Conservation (phyloP, 2,113 vertebrate species). For the Isichthys henryi region DNA sequence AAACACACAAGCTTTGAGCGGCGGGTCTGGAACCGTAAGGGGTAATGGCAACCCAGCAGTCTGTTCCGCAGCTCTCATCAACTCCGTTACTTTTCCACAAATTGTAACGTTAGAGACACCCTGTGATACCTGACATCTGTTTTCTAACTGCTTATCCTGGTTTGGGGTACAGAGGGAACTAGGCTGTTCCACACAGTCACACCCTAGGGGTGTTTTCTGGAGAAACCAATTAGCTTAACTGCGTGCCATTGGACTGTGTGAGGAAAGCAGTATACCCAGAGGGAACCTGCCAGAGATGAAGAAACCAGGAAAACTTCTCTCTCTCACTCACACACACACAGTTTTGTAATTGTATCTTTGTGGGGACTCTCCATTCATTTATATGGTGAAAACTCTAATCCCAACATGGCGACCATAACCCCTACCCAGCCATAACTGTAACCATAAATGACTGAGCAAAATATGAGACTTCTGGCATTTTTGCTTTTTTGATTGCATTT, state of each 20-base stretch:
- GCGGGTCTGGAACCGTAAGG: not conserved
- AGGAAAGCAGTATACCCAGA: not conserved
- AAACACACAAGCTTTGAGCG: not conserved
- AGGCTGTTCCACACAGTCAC: not conserved
- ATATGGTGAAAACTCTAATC: too few relatives aligned
- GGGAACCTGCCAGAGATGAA: not conserved
- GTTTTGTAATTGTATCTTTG: too few relatives aligned
- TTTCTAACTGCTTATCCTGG: not conserved
- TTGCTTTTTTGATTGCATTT: too few relatives aligned
- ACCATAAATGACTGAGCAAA: too few relatives aligned
- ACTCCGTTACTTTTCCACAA: not conserved
- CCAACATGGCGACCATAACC: too few relatives aligned
- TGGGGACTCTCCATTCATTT: too few relatives aligned
- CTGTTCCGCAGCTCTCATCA: not conserved
- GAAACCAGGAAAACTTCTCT: not conserved
- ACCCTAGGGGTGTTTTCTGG: not conserved
- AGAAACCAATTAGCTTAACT: not conserved
- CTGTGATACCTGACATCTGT: not conserved
- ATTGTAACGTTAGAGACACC: not conserved
- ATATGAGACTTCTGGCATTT: too few relatives aligned
- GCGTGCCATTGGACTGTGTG: not conserved
- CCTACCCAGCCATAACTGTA: too few relatives aligned
- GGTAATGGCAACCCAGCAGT: not conserved
- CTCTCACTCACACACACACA: not conserved
- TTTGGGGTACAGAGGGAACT: not conserved